Base-by-base conservation (phyloP, 1,140 invertebrate species). In the Cataglyphis hispanica region DNA sequence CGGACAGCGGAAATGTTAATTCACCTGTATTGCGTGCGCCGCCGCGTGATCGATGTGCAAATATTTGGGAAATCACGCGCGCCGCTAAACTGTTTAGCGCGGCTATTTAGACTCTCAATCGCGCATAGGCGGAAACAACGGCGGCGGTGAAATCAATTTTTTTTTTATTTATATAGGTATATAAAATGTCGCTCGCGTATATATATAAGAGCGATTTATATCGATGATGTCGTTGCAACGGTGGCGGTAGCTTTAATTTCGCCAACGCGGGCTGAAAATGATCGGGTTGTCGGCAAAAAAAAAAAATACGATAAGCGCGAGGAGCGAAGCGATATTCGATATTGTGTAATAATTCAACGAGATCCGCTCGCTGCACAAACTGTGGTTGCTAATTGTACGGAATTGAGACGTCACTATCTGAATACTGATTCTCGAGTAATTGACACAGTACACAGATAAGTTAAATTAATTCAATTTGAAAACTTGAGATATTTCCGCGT, bases 41-140 rank as follows among this genome's bases (percentile, higher is more conserved):
- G 53, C 72, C 61, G 87, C 76, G 63, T 86, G 87, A 89, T 89
- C 87, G 70, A 88, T 83, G 84, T 43, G 84, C 87, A 89, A 89
- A 89, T 86, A 89, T 88, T 88, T 89, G 88, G 50, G 84, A 89
- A 89, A 89, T 88, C 87, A 89, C 88, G 70, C 88, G 88, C 61
- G 60, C 85, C 87, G 76, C 85, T 88, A 88, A 88, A 87, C 84
- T 84, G 83, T 81, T 89, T 89, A 89, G 70, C 70, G 50, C 56
- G 69, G 75, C 83, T 74, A 86, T 86, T 88, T 83, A 46, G 85
- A 70, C 40, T 78, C 53, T 60, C 67, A 46, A 34, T 83, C 53
- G 53, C 46, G 46, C 16, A 0, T 16, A 16, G 7, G 11, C 8
- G 63, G 13, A 16, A 19, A 6, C 1, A 40, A 27, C 13, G 60